phyloP scores from a whole-genome alignment of 2,888 invertebrate genomes.

The Dicyrtomina minuta region DNA sequence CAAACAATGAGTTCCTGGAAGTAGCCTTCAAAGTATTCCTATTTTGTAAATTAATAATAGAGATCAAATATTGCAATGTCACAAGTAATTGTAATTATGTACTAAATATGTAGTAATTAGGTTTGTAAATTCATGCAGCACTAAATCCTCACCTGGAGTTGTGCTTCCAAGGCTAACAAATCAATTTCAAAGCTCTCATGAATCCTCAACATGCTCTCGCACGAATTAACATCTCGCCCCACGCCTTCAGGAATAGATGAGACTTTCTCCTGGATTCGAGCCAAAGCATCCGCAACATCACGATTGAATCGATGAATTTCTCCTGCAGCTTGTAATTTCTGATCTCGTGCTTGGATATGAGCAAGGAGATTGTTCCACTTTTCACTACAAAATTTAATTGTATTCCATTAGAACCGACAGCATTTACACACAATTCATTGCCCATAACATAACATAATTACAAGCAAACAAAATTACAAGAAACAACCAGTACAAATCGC shows the following conservation, averaged over 20 bases:
- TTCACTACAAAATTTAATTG: constrained; percentile 37
- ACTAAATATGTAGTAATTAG: no score
- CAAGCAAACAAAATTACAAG: constrained; percentile 24
- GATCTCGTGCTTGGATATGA: constrained; percentile 80
- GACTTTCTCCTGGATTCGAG: constrained; percentile 86
- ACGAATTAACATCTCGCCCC: constrained; percentile 81
- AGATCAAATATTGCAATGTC: no score
- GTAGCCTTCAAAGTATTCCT: neutral
- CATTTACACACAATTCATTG: constrained; percentile 21
- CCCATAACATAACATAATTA: constrained; percentile 18
- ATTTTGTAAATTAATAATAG: no score
- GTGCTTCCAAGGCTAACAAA: constrained; percentile 85
- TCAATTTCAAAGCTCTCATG: constrained; percentile 95
- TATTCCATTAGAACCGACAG: constrained; percentile 30
- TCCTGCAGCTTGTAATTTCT: constrained; percentile 87
- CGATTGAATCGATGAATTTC: constrained; percentile 97
- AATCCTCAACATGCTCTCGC: constrained; percentile 75
- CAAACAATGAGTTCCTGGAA: neutral
- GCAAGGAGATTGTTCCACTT: constrained; percentile 83
- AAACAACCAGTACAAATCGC: no score
- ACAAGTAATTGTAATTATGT: no score
- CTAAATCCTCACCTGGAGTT: constrained; percentile 66
- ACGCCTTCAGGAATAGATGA: constrained; percentile 79
- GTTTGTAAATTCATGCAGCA: no score
- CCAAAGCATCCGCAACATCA: constrained; percentile 86